These are phyloP conservation scores for Acrossocheilus fasciatus DNA, from an alignment of 2,797 vertebrate genomes.

Conservation along the genomic window DNA sequence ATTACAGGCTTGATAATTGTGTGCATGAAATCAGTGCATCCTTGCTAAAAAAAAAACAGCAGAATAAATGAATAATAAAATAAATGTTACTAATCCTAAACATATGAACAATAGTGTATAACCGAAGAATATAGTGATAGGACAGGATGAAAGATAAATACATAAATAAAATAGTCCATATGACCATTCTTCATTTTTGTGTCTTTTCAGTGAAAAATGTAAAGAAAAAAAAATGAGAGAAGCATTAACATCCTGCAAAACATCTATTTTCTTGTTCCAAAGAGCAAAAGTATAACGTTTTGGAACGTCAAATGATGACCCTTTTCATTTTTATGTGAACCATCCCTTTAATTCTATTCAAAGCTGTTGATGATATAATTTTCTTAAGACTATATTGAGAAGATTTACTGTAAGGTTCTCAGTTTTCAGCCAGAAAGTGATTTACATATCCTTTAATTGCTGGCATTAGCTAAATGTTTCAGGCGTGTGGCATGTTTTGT, in stretches of 20 bases:
- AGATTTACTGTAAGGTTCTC: constrained; percentile 61
- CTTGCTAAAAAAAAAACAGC: too few species aligned
- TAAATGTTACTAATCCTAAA: too few species aligned
- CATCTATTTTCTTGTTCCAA: background rate
- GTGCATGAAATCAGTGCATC: too few species aligned
- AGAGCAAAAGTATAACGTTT: background rate
- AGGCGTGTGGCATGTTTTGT: constrained; percentile 68
- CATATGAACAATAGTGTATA: too few species aligned
- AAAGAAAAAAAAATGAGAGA: background rate
- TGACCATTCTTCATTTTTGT: background rate
- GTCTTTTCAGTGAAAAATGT: too few species aligned
- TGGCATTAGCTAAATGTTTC: constrained; percentile 74
- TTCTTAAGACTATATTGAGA: background rate
- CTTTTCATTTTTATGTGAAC: background rate
- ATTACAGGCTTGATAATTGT: too few species aligned
- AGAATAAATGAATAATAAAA: too few species aligned
- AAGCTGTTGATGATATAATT: background rate
- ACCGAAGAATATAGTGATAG: too few species aligned
- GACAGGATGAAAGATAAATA: too few species aligned
- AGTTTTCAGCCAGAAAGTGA: constrained; percentile 68
- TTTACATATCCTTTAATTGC: constrained; percentile 73
- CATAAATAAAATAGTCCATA: background rate
- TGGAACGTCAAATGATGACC: background rate
- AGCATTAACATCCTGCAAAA: background rate
- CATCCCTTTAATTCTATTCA: background rate